These are phyloP conservation scores for Crotalus tigris DNA, from an alignment of 2,113 vertebrate species.

Conservation along the genomic window DNA sequence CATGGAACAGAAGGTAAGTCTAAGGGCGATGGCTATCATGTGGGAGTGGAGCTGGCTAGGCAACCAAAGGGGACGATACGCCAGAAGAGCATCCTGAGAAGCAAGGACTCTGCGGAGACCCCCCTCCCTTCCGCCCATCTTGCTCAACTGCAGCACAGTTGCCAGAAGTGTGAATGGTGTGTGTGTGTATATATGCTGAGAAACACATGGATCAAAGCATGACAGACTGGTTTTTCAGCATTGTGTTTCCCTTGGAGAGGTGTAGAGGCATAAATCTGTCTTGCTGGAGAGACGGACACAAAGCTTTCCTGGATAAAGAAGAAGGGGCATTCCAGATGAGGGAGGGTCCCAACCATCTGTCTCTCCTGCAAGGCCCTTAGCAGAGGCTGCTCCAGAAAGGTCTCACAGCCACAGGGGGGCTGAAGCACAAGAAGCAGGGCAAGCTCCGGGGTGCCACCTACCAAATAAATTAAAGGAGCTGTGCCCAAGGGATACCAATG, in stretches of 20 bases:
- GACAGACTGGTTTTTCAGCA: neutral
- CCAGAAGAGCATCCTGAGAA: neutral
- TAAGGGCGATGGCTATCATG: neutral
- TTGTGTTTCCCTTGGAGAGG: conserved; percentile 8
- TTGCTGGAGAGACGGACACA: conserved; percentile 16
- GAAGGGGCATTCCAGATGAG: conserved; percentile 22
- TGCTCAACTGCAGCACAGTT: neutral
- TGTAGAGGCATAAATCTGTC: conserved; percentile 27
- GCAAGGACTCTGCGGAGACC: neutral
- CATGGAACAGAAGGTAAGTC: neutral
- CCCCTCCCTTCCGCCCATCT: neutral
- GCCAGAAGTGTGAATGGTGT: neutral
- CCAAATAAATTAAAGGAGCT: neutral
- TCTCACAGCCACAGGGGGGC: neutral
- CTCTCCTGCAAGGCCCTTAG: conserved; percentile 61
- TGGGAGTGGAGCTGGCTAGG: neutral
- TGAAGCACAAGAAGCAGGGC: neutral
- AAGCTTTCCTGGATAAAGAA: conserved; percentile 50
- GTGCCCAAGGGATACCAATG: neutral
- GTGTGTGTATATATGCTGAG: too few relatives aligned
- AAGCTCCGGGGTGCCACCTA: conserved; percentile 14
- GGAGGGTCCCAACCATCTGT: conserved; percentile 69
- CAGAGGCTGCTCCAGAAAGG: neutral
- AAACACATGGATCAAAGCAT: conserved; percentile 1
- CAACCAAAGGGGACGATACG: neutral